A percentile compares a stretch with the other conserved stretches of the same genome.
Evolutionary conservation across 2,888 invertebrate genomes (phyloP).

Genomic region (Diachrysia chrysitis): DNA sequence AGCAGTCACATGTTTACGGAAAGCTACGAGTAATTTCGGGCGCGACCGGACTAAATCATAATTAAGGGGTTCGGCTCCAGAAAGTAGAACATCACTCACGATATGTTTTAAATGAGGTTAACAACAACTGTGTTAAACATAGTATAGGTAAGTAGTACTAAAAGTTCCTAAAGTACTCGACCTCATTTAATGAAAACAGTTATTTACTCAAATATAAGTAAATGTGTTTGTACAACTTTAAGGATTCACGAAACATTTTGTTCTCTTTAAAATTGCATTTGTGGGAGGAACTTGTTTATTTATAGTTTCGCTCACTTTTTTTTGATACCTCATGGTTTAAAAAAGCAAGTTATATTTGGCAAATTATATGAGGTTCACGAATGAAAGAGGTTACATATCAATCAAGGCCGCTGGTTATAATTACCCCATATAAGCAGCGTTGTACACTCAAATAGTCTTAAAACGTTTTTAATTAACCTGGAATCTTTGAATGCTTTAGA

Average conservation of each 20-base stretch:
- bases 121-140: not conserved
- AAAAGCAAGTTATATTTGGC: too few species aligned
- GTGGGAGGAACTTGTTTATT: too few species aligned
- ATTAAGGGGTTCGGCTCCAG: not conserved
- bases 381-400: not conserved
- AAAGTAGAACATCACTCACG: not conserved
- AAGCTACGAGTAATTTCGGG: not conserved
- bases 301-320: too few species aligned
- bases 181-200: not conserved
- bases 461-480: constrained; percentile 4
- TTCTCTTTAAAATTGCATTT: not conserved
- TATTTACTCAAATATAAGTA: not conserved
- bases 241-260: not conserved
- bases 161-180: not conserved
- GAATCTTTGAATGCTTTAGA: not conserved
- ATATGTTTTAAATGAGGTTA: not conserved
- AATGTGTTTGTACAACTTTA: not conserved
- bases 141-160: not conserved
- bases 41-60: constrained; percentile 2
- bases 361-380: too few species aligned
- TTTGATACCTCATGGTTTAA: too few species aligned
- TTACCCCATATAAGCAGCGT: not conserved
- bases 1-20: constrained; percentile 1
- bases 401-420: not conserved
- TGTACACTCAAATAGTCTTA: not conserved